These are phyloP conservation scores for Drosophila nikananu DNA, from an alignment of 1,140 invertebrate genomes.

Conservation along the genomic window DNA sequence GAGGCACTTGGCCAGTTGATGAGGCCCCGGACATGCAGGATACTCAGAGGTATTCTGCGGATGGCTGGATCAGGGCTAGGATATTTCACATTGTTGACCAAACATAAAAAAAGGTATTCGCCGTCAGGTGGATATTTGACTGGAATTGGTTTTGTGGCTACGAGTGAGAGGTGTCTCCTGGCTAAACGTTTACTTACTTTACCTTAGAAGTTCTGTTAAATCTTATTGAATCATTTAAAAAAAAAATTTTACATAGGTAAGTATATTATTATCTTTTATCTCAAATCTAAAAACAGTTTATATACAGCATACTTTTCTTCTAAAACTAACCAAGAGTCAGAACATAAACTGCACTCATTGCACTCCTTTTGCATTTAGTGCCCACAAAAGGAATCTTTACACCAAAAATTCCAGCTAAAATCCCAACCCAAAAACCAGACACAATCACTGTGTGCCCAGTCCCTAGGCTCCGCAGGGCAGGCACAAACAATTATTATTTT, in stretches of 20 bases:
- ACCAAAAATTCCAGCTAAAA: conserved; percentile 12
- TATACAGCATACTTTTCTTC: not conserved
- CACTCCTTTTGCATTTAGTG: conserved; percentile 23
- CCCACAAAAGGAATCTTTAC: not conserved
- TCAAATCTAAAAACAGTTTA: not conserved
- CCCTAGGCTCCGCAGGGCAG: conserved; percentile 14
- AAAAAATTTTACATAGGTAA: no score
- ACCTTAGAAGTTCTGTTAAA: not conserved
- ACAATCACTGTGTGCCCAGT: conserved; percentile 19
- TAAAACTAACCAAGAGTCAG: not conserved
- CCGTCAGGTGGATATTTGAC: conserved; percentile 5
- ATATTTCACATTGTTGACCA: conserved; percentile 68
- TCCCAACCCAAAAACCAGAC: conserved; percentile 31
- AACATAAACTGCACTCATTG: conserved; percentile 1
- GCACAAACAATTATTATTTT: conserved; percentile 80
- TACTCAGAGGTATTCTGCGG: conserved; percentile 18
- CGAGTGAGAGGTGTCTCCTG: not conserved
- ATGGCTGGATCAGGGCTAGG: conserved; percentile 3
- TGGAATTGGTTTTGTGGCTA: not conserved
- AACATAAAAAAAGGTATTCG: conserved; percentile 64
- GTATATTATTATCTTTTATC: not conserved
- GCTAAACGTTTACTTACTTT: not conserved
- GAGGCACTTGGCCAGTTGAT: conserved; percentile 58
- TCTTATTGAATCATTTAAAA: not conserved
- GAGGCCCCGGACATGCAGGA: conserved; percentile 27